A percentile compares a stretch with the other conserved stretches of the same genome.
Evolutionary conservation across 2,888 invertebrate genomes (phyloP).

Genomic region (Volucella inflata): DNA sequence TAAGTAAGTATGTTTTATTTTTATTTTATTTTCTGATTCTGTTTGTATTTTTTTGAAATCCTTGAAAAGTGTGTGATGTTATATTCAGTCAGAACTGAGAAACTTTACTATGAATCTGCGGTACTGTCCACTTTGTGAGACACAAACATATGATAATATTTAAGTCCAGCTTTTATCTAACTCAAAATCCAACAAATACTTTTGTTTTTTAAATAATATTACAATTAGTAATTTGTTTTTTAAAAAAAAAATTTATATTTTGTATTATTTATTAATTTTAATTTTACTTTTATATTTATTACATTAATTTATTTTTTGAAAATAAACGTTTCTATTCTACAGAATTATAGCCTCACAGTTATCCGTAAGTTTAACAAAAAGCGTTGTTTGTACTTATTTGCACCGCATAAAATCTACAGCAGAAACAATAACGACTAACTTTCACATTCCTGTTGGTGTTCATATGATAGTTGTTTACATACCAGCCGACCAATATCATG

Average conservation of each 20-base stretch:
- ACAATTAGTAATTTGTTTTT: background rate
- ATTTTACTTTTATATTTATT: background rate
- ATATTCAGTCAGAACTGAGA: no score
- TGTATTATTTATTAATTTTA: background rate
- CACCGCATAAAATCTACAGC: conserved; percentile 93
- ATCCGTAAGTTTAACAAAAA: conserved; percentile 89
- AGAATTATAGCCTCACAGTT: conserved; percentile 93
- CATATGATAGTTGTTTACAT: conserved; percentile 92
- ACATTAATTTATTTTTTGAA: no score
- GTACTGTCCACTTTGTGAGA: no score
- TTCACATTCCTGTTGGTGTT: conserved; percentile 91
- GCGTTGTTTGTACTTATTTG: conserved; percentile 92
- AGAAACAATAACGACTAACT: conserved; percentile 87
- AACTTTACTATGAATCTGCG: no score
- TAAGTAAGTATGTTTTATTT: conserved; percentile 86
- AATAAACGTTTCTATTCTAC: background rate
- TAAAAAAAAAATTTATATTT: background rate
- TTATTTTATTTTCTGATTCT: no score
- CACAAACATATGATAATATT: no score
- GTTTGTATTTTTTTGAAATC: no score
- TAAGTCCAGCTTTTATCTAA: no score
- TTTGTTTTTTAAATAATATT: no score
- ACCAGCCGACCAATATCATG: conserved; percentile 86
- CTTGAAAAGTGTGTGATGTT: no score
- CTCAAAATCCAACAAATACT: no score